phyloP scores from a whole-genome alignment of 2,113 vertebrate genomes.

The Lampris incognitus region DNA sequence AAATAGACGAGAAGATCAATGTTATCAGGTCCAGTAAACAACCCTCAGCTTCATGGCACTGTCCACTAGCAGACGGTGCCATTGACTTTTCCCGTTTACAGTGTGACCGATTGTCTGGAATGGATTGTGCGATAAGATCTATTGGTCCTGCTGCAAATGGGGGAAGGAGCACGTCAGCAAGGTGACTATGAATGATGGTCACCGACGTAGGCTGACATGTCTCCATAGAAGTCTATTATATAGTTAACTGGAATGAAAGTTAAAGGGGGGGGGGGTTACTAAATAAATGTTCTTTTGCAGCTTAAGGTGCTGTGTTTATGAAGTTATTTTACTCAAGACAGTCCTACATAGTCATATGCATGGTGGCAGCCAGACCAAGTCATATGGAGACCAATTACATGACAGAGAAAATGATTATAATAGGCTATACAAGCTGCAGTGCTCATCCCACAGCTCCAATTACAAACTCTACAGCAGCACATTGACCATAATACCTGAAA shows the following conservation, averaged over 20 bases:
- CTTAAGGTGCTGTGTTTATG: too few species aligned
- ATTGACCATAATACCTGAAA: too few species aligned
- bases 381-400: too few species aligned
- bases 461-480: too few species aligned
- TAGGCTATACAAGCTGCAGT: too few species aligned
- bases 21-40: conserved; percentile 64
- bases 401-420: too few species aligned
- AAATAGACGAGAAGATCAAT: conserved; percentile 42
- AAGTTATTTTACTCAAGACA: background rate
- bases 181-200: conserved; percentile 13
- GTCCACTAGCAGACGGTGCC: conserved; percentile 43
- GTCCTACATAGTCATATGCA: too few species aligned
- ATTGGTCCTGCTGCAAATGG: conserved; percentile 4
- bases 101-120: conserved; percentile 25
- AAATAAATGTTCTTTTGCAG: too few species aligned
- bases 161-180: conserved; percentile 6
- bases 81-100: conserved; percentile 42
- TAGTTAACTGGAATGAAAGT: background rate
- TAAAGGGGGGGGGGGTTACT: background rate
- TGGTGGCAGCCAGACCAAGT: too few species aligned
- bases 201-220: background rate
- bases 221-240: background rate
- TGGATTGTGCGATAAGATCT: conserved; percentile 42
- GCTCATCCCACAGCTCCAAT: too few species aligned
- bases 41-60: conserved; percentile 46